Percentiles rank a stretch among this genome's conserved stretches.
phyloP scores from a whole-genome alignment of 1,140 invertebrate species.

The Drosophila nasuta region DNA sequence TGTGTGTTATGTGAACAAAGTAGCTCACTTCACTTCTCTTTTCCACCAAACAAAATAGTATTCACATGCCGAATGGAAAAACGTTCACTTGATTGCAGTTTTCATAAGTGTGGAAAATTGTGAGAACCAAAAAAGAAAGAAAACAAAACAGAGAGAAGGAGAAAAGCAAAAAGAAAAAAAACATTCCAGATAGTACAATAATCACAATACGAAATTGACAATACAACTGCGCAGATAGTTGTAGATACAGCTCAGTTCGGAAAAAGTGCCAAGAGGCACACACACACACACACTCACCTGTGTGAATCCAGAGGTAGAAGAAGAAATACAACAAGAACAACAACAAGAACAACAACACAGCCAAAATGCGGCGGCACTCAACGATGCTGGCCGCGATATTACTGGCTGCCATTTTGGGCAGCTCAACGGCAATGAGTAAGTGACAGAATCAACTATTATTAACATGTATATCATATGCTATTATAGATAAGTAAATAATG shows the following conservation, averaged over 20 bases:
- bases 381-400: slow-evolving; percentile 82
- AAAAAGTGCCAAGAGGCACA: slow-evolving; percentile 15
- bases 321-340: slow-evolving; percentile 24
- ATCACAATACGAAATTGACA: slow-evolving; percentile 27
- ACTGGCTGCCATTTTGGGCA: slow-evolving; percentile 69
- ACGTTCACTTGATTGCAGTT: slow-evolving; percentile 71
- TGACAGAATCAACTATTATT: slow-evolving; percentile 6
- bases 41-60: slow-evolving; percentile 32
- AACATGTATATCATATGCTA: neutral
- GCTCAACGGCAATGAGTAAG: slow-evolving; percentile 73
- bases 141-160: slow-evolving; percentile 15
- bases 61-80: slow-evolving; percentile 48
- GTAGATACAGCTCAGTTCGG: slow-evolving; percentile 20
- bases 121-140: slow-evolving; percentile 35
- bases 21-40: slow-evolving; percentile 22
- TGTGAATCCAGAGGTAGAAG: slow-evolving; percentile 13
- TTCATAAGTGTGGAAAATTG: slow-evolving; percentile 76
- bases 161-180: slow-evolving; percentile 11
- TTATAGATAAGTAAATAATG: neutral
- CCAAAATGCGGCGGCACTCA: slow-evolving; percentile 79
- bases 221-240: slow-evolving; percentile 45
- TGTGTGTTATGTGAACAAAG: slow-evolving; percentile 51
- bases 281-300: slow-evolving; percentile 3
- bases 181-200: slow-evolving; percentile 60
- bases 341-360: slow-evolving; percentile 27